Evolutionary conservation across 2,113 vertebrate species (phyloP), one percentile per base, ranked within the genome.

Genomic region (Halcyon senegalensis): DNA sequence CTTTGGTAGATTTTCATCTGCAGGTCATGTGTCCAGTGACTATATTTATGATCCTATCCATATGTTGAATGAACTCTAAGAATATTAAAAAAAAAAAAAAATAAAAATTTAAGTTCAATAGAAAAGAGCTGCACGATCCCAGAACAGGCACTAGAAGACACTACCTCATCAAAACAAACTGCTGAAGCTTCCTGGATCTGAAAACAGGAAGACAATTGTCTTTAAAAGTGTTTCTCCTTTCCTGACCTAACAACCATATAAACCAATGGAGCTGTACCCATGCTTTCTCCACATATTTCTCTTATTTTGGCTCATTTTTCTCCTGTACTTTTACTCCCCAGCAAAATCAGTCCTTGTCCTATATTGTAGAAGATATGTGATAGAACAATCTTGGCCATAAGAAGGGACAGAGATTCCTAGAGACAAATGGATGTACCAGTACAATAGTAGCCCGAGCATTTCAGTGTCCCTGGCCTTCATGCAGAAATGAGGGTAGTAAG

Each of bases 401-500:
- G 59, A 82, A 30, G 7, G 10, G 1, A 18, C 66, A 30, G 5
- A 84, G 20, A 37, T 16, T n/a, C 20, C 3, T 28, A 84, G 43
- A 62, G 16, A 44, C 12, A 67, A 20, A 56, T 5, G 5, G 7
- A 14, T 84, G 23, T 25, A 28, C 10, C 62, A 14, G 3, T 55
- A 30, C 6, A 51, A 8, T n/a, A 48, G n/a, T 5, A 60, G 5
- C 41, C 18, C 25, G 51, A 58, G 5, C 4, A 23, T 62, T 87
- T 79, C 0, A 0, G 10, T 37, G 8, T 2, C 9, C 11, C 35
- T 44, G 39, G 11, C 7, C 15, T 73, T 56, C 39, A 10, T 1
- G 2, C 11, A 87, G 60, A 81, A 28, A 16, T 51, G 28, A 63
- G 9, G 27, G 17, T n/a, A 43, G 4, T 43, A 83, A 59, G 27